Percentiles rank a stretch among this genome's conserved stretches.
Evolutionary conservation across 1,140 invertebrate genomes (phyloP).

Genomic region (Polyergus mexicanus): DNA sequence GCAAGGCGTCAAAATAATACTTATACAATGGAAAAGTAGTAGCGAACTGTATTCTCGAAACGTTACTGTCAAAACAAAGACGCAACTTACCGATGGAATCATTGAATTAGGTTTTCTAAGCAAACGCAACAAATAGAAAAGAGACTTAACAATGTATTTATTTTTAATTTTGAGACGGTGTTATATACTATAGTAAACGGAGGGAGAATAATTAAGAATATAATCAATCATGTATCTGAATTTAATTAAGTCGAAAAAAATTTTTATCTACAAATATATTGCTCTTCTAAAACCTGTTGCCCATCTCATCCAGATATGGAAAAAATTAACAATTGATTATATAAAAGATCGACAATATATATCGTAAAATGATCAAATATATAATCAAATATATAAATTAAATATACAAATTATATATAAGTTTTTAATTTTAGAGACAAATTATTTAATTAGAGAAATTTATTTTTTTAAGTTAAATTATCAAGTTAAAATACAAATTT

Average conservation of each 20-base stretch:
- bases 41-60: conserved; percentile 9
- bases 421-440: neutral
- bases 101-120: conserved; percentile 36
- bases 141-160: conserved; percentile 32
- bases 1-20: conserved; percentile 41
- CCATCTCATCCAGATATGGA: neutral
- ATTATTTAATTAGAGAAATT: conserved; percentile 21
- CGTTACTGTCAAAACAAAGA: conserved; percentile 44
- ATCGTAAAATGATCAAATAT: neutral
- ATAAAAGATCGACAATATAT: neutral
- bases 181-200: neutral
- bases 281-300: neutral
- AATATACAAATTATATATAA: conserved; percentile 20
- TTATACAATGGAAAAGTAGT: conserved; percentile 19
- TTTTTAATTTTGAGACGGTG: conserved; percentile 17
- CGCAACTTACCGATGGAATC: conserved; percentile 35
- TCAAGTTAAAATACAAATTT: neutral
- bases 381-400: neutral
- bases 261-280: neutral
- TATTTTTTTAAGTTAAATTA: neutral
- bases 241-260: conserved; percentile 19
- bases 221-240: neutral
- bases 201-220: neutral
- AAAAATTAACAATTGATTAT: neutral
- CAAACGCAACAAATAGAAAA: conserved; percentile 13